phyloP scores from a whole-genome alignment of 2,113 vertebrate species.

The Gyps fulvus region DNA sequence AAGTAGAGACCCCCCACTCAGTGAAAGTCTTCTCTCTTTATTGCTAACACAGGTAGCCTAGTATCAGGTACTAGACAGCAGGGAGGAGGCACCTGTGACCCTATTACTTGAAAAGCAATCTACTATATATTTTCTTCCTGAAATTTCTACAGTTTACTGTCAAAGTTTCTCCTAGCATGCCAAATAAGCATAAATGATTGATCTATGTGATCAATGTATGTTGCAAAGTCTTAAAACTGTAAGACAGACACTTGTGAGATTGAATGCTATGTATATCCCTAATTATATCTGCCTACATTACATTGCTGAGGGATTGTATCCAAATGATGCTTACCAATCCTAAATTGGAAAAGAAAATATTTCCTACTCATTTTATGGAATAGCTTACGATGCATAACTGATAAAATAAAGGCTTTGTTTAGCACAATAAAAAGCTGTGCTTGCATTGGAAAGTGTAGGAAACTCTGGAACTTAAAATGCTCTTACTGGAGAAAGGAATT shows the following conservation, averaged over 20 bases:
- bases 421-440: not conserved
- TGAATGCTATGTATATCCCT: not conserved
- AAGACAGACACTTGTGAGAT: not conserved
- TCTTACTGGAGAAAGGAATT: conserved; percentile 32
- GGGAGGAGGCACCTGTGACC: not conserved
- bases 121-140: not conserved
- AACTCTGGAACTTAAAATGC: not conserved
- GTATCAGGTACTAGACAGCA: not conserved
- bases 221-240: not conserved
- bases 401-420: not conserved
- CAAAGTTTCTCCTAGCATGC: not conserved
- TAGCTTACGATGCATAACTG: not conserved
- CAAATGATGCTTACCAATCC: not conserved
- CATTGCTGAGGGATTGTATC: not conserved
- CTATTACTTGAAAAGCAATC: not conserved
- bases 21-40: not conserved
- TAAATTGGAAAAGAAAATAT: not conserved
- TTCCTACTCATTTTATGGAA: not conserved
- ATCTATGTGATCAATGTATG: not conserved
- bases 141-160: not conserved
- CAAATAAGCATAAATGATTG: not conserved
- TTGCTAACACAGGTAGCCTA: not conserved
- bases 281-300: fast-evolving
- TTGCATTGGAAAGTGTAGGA: not conserved
- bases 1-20: not conserved